These are phyloP conservation scores for Lissocephala sabroskyi DNA, from an alignment of 2,888 invertebrate genomes.

Conservation along the genomic window DNA sequence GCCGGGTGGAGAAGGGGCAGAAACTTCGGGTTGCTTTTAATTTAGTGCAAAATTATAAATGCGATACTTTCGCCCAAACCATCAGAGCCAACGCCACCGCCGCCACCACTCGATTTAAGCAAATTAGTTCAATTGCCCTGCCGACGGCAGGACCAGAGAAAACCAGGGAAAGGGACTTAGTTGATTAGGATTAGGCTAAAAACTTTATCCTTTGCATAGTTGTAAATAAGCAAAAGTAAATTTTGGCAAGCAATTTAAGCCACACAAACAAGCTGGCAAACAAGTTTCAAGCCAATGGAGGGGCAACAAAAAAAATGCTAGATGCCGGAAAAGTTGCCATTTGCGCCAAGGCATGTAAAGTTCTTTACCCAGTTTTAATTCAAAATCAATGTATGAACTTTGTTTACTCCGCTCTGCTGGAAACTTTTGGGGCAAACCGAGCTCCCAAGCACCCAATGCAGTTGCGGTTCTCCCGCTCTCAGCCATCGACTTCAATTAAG, in stretches of 20 bases:
- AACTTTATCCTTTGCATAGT: slow-evolving; percentile 68
- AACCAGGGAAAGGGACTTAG: slow-evolving; percentile 46
- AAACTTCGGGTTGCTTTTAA: slow-evolving; percentile 47
- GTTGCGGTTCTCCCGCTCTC: neutral
- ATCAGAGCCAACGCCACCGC: too few species aligned
- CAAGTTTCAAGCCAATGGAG: slow-evolving; percentile 38
- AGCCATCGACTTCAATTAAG: slow-evolving; percentile 45
- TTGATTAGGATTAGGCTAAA: slow-evolving; percentile 69
- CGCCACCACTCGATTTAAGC: slow-evolving; percentile 52
- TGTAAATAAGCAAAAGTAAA: slow-evolving; percentile 67
- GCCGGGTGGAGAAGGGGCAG: too few species aligned
- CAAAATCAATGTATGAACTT: slow-evolving; percentile 65
- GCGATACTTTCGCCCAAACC: slow-evolving; percentile 42
- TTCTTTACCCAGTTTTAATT: slow-evolving; percentile 65
- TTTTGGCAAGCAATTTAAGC: slow-evolving; percentile 65
- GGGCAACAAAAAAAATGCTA: too few species aligned
- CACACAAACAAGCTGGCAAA: slow-evolving; percentile 66
- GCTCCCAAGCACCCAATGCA: neutral
- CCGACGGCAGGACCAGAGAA: slow-evolving; percentile 11
- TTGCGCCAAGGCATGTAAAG: slow-evolving; percentile 42
- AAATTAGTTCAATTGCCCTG: slow-evolving; percentile 60
- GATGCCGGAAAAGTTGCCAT: slow-evolving; percentile 32
- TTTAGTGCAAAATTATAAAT: slow-evolving; percentile 54
- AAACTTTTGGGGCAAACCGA: slow-evolving; percentile 44
- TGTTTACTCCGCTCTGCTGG: slow-evolving; percentile 43